phyloP scores from a whole-genome alignment of 2,113 vertebrate genomes.

The Mustela lutreola region DNA sequence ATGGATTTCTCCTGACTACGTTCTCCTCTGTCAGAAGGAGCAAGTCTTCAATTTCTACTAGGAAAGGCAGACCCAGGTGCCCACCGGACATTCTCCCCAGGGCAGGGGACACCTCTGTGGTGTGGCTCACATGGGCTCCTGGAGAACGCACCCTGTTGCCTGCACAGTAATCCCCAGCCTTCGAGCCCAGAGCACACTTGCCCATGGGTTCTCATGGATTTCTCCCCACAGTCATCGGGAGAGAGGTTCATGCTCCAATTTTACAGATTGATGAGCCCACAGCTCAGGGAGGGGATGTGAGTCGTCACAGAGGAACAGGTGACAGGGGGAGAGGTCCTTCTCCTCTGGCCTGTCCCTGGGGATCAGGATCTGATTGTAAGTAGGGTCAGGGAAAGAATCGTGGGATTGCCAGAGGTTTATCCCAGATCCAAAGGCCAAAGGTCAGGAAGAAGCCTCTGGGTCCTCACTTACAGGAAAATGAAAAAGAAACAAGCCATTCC shows the following conservation, averaged over 20 bases:
- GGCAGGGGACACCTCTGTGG: not conserved
- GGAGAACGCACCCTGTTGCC: not conserved
- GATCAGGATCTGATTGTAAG: not conserved
- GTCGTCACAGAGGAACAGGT: not conserved
- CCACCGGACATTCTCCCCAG: not conserved
- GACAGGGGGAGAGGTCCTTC: not conserved
- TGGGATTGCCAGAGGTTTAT: not conserved
- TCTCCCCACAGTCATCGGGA: fast-evolving
- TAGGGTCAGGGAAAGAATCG: not conserved
- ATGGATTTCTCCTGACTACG: not conserved
- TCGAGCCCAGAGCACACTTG: not conserved
- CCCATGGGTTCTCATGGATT: fast-evolving
- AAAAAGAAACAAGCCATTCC: not conserved
- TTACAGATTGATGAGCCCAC: not conserved
- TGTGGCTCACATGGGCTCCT: not conserved
- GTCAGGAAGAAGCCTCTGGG: not conserved
- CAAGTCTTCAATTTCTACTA: not conserved
- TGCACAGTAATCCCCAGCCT: not conserved
- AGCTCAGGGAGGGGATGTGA: not conserved
- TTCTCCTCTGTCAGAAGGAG: not conserved
- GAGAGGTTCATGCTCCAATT: fast-evolving
- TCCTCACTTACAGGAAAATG: not conserved
- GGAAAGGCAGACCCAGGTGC: not conserved
- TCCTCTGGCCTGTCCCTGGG: not conserved
- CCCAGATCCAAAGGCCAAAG: not conserved